Base-by-base conservation (phyloP, 1,140 invertebrate genomes). In the Nymphalis io region DNA sequence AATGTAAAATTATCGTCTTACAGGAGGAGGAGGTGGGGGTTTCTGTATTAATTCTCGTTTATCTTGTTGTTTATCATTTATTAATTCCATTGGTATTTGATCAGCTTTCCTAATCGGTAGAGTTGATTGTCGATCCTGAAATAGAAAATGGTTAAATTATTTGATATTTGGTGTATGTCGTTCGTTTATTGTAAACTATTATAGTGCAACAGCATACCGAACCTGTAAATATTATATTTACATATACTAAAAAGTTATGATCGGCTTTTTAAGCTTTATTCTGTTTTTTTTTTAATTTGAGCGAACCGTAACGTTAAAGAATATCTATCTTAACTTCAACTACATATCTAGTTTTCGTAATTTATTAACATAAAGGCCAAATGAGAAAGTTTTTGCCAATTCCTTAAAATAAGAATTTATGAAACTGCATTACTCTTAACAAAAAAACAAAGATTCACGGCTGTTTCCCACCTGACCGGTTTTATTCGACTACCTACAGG, bases 1-100 rank as follows among this genome's bases (percentile, higher is more conserved):
- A 23, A 12, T 21, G 40, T 10, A 21, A 62, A 0, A 16, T 48
- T 62, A 53, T 63, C 16, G 58, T 89, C 91, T 92, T 90, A 94
- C 94, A 72, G 93, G 93, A 69, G 94, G 94, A 58, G 94, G 94
- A 38, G 93, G 93, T 18, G 93, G 93, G 5, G 93, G 93, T 60
- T 82, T 84, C 44, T 86, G 81, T 12, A 75, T 67, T 6, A 75
- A 66, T 72, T 86, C 83, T 48, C 75, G 75, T 66, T 81, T 85
- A 58, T 72, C 71, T 66, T 73, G 73, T 44, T 76, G 70, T 21
- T 80, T 78, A 60, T 77, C 73, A 58, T 75, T 72, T 53, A 69
- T 58, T 69, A 70, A 60, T 59, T 78, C 61, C 16, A 48, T n/a
- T 18, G 60, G 42, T 48, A 51, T 71, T 12, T 72, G 60, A 27